Evolutionary conservation across 2,113 vertebrate genomes (phyloP), one percentile per base, ranked within the genome.

Genomic region (Dasyornis broadbenti): DNA sequence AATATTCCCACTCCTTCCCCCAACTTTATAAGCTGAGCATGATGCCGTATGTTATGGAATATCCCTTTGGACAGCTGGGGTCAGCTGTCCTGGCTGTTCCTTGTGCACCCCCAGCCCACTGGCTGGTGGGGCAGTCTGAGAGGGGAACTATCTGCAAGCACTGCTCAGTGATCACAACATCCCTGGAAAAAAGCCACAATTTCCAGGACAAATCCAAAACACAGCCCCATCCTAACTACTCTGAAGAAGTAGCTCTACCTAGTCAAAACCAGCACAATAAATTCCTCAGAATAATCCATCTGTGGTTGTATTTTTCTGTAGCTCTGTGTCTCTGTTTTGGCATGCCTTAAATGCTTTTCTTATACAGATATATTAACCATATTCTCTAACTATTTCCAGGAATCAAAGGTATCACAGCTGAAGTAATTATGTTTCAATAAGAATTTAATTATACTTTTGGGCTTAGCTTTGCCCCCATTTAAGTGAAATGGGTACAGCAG

Each of bases 21-120:
- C 12, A n/a, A 0, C 1, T 30, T 17, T 26, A 39, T 21, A 4
- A 15, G 23, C 37, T 18, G 28, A 59, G 33, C 7, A 4, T 16
- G 7, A 19, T 39, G 47, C 7, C 10, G 17, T 2, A 17, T 2
- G 3, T n/a, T 15, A 27, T 22, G 17, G 24, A 75, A 47, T 20
- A 66, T 20, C 11, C 11, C 9, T 68, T 40, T 17, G 13, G 33
- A 21, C n/a, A 30, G 17, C 3, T 0, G 0, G 56, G 53, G 5
- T 33, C 45, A 45, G 10, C 60, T 75, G 11, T 30, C 16, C 45
- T 52, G n/a, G 13, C 60, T 52, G 68, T 35, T 59, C 44, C 19
- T 7, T n/a, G 33, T 33, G 37, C 37, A 28, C 7, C 10, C 15
- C 15, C 39, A 52, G 19, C n/a, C n/a, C 30, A 12, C n/a, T 35